Percentiles rank a stretch among this genome's conserved stretches.
Evolutionary conservation across 2,113 vertebrate genomes (phyloP).

Genomic region (Pristiophorus japonicus): DNA sequence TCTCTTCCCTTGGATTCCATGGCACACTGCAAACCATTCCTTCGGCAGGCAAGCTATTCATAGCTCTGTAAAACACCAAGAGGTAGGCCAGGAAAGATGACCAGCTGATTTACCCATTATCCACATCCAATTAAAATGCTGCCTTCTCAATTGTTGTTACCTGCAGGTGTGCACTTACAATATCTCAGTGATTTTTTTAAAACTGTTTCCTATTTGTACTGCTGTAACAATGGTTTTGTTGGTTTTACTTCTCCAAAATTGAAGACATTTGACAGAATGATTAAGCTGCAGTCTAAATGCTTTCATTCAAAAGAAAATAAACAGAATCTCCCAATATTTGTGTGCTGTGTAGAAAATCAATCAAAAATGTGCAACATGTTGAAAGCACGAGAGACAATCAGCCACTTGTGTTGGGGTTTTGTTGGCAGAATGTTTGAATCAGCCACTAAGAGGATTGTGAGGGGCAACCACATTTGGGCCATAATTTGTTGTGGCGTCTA

Average conservation of each 20-base stretch:
- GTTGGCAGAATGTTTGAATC: not conserved
- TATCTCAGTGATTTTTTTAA: not conserved
- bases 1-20: not conserved
- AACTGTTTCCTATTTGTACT: not conserved
- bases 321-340: not conserved
- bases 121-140: not conserved
- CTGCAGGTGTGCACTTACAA: not conserved
- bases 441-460: not conserved
- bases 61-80: not conserved
- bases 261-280: not conserved
- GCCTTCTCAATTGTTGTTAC: not conserved
- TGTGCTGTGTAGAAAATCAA: not conserved
- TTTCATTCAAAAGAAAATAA: not conserved
- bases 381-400: not conserved
- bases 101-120: not conserved
- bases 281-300: not conserved
- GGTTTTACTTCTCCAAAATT: not conserved
- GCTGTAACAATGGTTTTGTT: not conserved
- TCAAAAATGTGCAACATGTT: not conserved
- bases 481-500: too few species aligned
- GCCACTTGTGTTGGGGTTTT: not conserved
- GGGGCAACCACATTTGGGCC: not conserved
- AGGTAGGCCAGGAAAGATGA: not conserved
- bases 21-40: not conserved
- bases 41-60: not conserved